phyloP scores from a whole-genome alignment of 1,140 invertebrate genomes.

The Pachyrhynchus sulphureomaculatus region DNA sequence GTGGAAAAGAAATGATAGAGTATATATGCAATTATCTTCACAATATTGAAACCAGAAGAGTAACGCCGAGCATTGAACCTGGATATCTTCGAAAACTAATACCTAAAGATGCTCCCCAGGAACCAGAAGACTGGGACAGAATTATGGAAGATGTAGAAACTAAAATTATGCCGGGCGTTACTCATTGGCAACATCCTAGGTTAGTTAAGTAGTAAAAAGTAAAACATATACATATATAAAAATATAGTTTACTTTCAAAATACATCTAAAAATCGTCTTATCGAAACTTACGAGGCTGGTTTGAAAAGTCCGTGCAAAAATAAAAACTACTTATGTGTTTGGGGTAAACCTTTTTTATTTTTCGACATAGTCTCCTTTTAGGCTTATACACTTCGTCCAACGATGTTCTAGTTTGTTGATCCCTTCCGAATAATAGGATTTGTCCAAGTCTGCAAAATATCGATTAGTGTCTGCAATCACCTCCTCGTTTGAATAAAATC shows the following conservation, averaged over 20 bases:
- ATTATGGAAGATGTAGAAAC: conserved; percentile 94
- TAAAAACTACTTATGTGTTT: too few relatives aligned
- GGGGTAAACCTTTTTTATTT: too few relatives aligned
- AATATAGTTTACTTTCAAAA: background rate
- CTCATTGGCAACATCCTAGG: conserved; percentile 98
- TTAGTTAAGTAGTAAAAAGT: too few relatives aligned
- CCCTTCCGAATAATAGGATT: too few relatives aligned
- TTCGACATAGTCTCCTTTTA: too few relatives aligned
- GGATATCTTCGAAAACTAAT: conserved; percentile 86
- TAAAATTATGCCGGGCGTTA: conserved; percentile 98
- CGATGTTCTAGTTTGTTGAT: too few relatives aligned
- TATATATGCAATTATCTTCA: conserved; percentile 96
- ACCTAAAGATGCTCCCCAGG: conserved; percentile 80
- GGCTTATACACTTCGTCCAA: too few relatives aligned
- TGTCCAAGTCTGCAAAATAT: too few relatives aligned
- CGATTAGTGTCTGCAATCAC: too few relatives aligned
- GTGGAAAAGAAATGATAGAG: conserved; percentile 96
- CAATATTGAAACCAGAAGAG: conserved; percentile 76
- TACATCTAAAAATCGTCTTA: background rate
- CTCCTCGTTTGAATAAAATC: too few relatives aligned
- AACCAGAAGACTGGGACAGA: conserved; percentile 85
- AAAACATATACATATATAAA: background rate
- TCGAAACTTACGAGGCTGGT: too few relatives aligned
- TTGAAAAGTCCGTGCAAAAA: too few relatives aligned
- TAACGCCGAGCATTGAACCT: conserved; percentile 88